Evolutionary conservation across 1,140 invertebrate genomes (phyloP), one percentile per base, ranked within the genome.

Genomic region (Drosophila sechellia): DNA sequence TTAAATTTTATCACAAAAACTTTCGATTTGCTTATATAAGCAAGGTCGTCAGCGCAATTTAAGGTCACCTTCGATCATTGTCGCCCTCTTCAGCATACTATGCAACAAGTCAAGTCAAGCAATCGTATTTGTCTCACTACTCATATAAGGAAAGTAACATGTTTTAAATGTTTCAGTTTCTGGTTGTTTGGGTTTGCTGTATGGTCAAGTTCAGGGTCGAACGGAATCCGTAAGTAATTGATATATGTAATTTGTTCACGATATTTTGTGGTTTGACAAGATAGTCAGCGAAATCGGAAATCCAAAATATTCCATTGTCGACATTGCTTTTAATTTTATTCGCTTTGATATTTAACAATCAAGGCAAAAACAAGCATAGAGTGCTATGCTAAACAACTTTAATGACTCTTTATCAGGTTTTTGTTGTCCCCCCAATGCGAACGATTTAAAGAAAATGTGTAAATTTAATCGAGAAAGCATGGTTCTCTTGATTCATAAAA

Each of bases 351-450:
- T 77, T 74, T 79, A 63, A 15, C 64, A 68, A 57, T 65, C 58
- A 68, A 64, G 60, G 42, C 53, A 73, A 55, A 52, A 79, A 74
- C 39, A 50, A 77, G 64, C 57, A 77, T 70, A 43, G 77, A 86
- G 83, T 87, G 75, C 78, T 86, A 79, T 78, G 81, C 61, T 81
- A 86, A 87, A 76, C 61, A 69, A 58, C 45, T 37, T 43, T 31
- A 35, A 45, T 53, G 61, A 12, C 27, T 43, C 50, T 50, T 42
- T 25, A 12, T 35, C 0, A 13, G 17, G 42, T 74, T 13, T 40
- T 22, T 31, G 31, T 31, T 31, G 6, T 8, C 8, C 1, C 27
- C 6, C 31, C 8, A 31, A 31, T 31, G 31, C 8, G 31, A 31
- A 31, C 31, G 31, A 31, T 10, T 8, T 10, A 31, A 31, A 8